These are phyloP conservation scores for Operophtera brumata DNA, from an alignment of 2,888 invertebrate genomes.

Conservation along the genomic window DNA sequence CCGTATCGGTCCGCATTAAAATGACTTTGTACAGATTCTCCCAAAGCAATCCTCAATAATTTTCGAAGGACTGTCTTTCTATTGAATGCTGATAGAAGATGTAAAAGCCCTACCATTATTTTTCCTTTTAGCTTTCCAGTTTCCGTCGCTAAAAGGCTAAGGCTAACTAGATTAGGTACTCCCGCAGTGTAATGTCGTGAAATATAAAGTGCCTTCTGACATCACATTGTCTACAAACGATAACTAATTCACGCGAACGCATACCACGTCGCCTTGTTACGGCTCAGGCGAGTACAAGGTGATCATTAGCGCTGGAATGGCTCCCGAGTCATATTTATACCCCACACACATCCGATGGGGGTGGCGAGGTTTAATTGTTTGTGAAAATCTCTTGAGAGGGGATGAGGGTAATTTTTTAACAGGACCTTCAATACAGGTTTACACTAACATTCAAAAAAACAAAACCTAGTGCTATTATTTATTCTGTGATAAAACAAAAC, in stretches of 20 bases:
- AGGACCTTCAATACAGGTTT: too few relatives aligned
- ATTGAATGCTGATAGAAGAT: too few relatives aligned
- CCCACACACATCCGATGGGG: neutral
- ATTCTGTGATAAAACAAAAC: too few relatives aligned
- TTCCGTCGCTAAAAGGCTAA: constrained; percentile 1
- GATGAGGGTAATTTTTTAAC: neutral
- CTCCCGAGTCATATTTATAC: constrained; percentile 2
- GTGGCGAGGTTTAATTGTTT: constrained; percentile 2
- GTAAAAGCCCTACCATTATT: neutral
- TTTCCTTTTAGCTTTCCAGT: neutral
- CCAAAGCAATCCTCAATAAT: too few relatives aligned
- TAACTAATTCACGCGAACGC: constrained; percentile 11
- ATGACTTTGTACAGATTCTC: too few relatives aligned
- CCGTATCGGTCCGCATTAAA: too few relatives aligned
- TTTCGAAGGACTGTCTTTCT: too few relatives aligned
- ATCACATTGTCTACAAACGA: constrained; percentile 14
- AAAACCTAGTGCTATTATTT: too few relatives aligned
- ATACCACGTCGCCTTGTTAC: constrained; percentile 9
- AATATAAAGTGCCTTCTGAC: constrained; percentile 11
- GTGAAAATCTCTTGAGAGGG: neutral
- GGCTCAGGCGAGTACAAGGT: constrained; percentile 16
- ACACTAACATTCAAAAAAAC: too few relatives aligned
- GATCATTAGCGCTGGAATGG: constrained; percentile 21
- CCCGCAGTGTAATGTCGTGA: neutral
- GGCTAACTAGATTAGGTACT: neutral